Percentiles rank a stretch among this genome's conserved stretches.
phyloP scores from a whole-genome alignment of 2,113 vertebrate species.

The Tricholaema leucomelas region DNA sequence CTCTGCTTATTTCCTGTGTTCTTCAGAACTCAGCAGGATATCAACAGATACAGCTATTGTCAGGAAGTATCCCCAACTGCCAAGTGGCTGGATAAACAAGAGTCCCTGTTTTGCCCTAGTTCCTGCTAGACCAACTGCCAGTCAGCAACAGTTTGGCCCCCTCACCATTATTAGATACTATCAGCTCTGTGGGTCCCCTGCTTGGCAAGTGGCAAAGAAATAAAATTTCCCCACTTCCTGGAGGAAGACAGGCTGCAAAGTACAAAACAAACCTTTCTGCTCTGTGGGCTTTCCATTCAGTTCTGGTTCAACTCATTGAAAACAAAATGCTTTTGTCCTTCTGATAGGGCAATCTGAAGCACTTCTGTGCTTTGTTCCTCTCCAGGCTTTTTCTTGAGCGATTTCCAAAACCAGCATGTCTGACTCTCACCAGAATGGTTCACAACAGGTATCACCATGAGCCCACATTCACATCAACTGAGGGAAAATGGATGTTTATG shows the following conservation, averaged over 20 bases:
- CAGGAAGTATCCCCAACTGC: neutral
- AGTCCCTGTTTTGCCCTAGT: neutral
- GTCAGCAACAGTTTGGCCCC: neutral
- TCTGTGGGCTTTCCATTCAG: neutral
- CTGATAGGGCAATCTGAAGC: neutral
- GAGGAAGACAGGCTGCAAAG: neutral
- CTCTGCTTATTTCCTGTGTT: constrained; percentile 7
- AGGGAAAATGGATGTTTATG: neutral
- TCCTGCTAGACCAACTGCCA: neutral
- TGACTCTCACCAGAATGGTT: neutral
- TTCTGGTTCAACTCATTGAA: neutral
- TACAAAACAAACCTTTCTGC: neutral
- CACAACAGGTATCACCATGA: neutral
- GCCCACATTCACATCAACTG: neutral
- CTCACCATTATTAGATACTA: neutral
- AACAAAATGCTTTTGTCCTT: neutral
- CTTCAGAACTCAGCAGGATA: constrained; percentile 13
- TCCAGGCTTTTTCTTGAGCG: neutral
- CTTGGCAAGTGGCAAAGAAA: neutral
- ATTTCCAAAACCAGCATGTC: neutral
- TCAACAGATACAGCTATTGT: neutral
- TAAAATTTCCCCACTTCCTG: neutral
- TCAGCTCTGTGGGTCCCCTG: neutral
- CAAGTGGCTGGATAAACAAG: constrained; percentile 39
- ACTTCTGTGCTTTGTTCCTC: neutral